Conservation (phyloP, 2,113 vertebrate species). For the Cromileptes altivelis region DNA sequence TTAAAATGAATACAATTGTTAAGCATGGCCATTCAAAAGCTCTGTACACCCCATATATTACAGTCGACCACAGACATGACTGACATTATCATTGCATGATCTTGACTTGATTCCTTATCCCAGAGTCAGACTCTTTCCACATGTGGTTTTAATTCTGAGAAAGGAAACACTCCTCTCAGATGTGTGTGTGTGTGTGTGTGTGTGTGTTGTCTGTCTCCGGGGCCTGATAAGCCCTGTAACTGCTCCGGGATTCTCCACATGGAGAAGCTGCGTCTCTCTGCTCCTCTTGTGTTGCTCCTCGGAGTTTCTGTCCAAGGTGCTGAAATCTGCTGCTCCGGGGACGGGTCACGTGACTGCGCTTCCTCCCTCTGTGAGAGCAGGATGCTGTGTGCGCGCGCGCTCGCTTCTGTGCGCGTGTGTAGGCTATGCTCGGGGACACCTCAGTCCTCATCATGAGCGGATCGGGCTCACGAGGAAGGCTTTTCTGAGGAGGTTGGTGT, state of each 20-base stretch:
- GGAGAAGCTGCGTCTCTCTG: slow-evolving; percentile 20
- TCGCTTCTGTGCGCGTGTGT: neutral
- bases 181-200: neutral
- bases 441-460: slow-evolving; percentile 67
- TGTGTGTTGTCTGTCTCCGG: neutral
- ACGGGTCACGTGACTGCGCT: slow-evolving; percentile 86
- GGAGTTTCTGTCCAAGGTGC: slow-evolving; percentile 85
- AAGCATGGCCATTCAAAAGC: no score
- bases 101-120: neutral
- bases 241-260: slow-evolving; percentile 2
- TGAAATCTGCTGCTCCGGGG: slow-evolving; percentile 79
- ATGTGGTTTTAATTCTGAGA: neutral
- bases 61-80: no score
- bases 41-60: no score
- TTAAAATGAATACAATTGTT: no score
- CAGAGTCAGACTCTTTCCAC: neutral
- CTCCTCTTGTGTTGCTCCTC: slow-evolving; percentile 7
- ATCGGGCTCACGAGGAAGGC: slow-evolving; percentile 48
- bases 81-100: no score
- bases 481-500: slow-evolving; percentile 36
- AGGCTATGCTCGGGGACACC: slow-evolving; percentile 52
- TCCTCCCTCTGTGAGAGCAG: slow-evolving; percentile 54
- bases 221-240: neutral
- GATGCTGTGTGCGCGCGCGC: slow-evolving; percentile 30
- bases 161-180: neutral